Evolutionary conservation across 2,113 vertebrate species (phyloP).

Genomic region (Heteronetta atricapilla): DNA sequence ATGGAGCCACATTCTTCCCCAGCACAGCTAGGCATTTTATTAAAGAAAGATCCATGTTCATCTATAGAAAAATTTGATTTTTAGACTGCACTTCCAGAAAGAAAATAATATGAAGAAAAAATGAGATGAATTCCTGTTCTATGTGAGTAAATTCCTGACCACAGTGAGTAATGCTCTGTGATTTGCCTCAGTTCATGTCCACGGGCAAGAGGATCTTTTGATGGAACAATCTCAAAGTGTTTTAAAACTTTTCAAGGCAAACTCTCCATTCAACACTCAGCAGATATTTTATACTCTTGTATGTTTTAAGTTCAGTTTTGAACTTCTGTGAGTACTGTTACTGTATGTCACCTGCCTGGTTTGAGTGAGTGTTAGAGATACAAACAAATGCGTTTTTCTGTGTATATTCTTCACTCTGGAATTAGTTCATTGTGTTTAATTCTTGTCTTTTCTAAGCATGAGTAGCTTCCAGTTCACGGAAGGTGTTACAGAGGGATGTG

Average conservation of each 20-base stretch:
- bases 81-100: background rate
- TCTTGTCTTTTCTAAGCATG: background rate
- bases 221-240: background rate
- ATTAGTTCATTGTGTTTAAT: background rate
- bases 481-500: background rate
- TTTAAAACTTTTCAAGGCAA: slow-evolving; percentile 10
- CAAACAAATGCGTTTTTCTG: background rate
- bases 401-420: background rate
- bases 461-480: background rate
- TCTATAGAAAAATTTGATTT: background rate
- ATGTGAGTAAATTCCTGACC: background rate
- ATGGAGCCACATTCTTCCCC: background rate
- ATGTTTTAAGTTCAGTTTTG: background rate
- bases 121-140: background rate
- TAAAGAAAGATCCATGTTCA: background rate
- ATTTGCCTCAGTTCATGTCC: slow-evolving; percentile 16
- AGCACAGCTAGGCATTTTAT: background rate
- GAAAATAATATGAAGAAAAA: slow-evolving; percentile 1
- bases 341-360: background rate
- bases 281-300: background rate
- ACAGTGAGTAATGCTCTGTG: background rate
- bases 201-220: background rate
- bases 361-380: background rate
- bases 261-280: background rate
- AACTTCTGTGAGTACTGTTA: background rate